Percentiles rank a stretch among this genome's conserved stretches.
Evolutionary conservation across 1,140 invertebrate genomes (phyloP).

Genomic region (Bilobella aurantiaca): DNA sequence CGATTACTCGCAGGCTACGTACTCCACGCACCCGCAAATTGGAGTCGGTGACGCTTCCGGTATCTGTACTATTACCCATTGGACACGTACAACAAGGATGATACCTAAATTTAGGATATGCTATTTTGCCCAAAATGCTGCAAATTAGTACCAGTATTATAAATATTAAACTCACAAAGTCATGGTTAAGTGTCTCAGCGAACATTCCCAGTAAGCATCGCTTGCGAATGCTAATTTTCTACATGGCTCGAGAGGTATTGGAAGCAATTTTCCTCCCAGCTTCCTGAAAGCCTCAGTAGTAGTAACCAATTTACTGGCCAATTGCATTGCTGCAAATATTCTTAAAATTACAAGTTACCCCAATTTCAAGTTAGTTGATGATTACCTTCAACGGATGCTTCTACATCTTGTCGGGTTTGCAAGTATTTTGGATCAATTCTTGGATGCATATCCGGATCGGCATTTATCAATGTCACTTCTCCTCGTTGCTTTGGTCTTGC

Average conservation of each 20-base stretch:
- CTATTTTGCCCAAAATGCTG: neutral
- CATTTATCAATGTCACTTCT: neutral
- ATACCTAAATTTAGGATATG: neutral
- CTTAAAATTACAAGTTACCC: neutral
- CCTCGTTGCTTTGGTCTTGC: neutral
- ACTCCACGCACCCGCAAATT: constrained; percentile 13
- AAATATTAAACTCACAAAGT: neutral
- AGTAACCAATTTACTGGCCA: constrained; percentile 19
- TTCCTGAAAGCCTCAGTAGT: constrained; percentile 20
- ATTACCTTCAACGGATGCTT: constrained; percentile 21
- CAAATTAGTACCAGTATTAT: neutral
- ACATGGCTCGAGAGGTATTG: constrained; percentile 63
- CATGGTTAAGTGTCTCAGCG: constrained; percentile 9
- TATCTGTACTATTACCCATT: constrained; percentile 10
- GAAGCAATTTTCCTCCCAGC: constrained; percentile 19
- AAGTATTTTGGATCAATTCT: constrained; percentile 29
- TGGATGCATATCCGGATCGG: constrained; percentile 13
- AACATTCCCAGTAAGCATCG: constrained; percentile 57
- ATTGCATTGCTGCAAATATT: constrained; percentile 13
- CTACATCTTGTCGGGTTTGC: constrained; percentile 22
- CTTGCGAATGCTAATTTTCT: constrained; percentile 58
- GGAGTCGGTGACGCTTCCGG: constrained; percentile 15
- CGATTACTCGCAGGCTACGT: constrained; percentile 16
- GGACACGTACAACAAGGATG: constrained; percentile 15
- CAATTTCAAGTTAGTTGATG: neutral